Conservation (phyloP, 2,888 invertebrate genomes). For the Ashinkailepas kermadecensis region DNA sequence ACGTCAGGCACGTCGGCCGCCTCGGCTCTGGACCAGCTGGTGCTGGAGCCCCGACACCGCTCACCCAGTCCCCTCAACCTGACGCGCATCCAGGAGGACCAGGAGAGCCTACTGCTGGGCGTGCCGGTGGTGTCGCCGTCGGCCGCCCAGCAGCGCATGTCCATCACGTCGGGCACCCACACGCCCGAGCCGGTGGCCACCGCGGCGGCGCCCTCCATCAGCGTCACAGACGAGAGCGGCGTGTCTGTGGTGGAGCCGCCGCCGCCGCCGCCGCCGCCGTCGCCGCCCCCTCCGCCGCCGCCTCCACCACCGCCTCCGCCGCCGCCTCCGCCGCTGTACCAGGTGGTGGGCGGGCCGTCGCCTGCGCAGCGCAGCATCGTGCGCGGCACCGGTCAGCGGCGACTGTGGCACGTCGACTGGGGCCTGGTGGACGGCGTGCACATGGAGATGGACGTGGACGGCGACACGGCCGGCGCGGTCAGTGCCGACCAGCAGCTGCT, state of each 20-base stretch:
- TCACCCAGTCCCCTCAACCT: conserved; percentile 1
- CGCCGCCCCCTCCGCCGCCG: background rate
- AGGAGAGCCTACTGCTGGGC: background rate
- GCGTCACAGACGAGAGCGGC: conserved; percentile 12
- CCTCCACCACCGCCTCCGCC: background rate
- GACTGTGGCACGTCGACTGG: background rate
- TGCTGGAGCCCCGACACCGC: conserved; percentile 4
- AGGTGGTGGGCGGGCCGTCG: background rate
- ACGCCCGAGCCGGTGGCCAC: conserved; percentile 67
- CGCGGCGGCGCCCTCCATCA: background rate
- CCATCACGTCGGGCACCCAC: background rate
- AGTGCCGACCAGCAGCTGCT: background rate
- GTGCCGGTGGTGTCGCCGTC: conserved; percentile 13
- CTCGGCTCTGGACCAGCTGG: background rate
- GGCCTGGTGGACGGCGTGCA: background rate
- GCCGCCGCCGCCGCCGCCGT: background rate
- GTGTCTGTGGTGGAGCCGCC: background rate
- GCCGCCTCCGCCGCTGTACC: background rate
- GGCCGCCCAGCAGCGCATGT: background rate
- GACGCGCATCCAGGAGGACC: conserved; percentile 15
- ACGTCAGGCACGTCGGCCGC: conserved; percentile 1
- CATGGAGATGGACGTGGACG: background rate
- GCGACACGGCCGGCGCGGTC: background rate
- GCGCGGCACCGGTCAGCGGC: conserved; percentile 15
- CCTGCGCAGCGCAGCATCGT: conserved; percentile 14